phyloP scores from a whole-genome alignment of 2,888 invertebrate species.

The Xestia c-nigrum region DNA sequence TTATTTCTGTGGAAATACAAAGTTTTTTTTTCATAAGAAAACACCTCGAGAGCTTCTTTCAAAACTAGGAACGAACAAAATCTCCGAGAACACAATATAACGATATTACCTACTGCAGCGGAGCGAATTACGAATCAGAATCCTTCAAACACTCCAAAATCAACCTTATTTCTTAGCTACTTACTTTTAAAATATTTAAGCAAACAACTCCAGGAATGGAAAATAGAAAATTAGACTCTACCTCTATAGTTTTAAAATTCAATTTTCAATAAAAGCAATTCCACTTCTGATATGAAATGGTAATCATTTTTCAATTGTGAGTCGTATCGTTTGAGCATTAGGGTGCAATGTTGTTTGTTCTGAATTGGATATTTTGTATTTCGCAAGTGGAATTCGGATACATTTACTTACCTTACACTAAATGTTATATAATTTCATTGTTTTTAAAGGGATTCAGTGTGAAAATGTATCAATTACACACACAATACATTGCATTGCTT shows the following conservation, averaged over 20 bases:
- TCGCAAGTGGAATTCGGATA: conserved; percentile 40
- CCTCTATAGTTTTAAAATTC: conserved; percentile 63
- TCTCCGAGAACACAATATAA: conserved; percentile 78
- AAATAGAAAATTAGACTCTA: conserved; percentile 63
- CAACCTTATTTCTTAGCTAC: conserved; percentile 3
- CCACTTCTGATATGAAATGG: conserved; percentile 58
- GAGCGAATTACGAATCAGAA: conserved; percentile 66
- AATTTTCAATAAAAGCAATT: conserved; percentile 67
- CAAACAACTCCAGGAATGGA: conserved; percentile 12
- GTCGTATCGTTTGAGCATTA: conserved; percentile 51
- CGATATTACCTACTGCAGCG: conserved; percentile 76
- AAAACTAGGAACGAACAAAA: conserved; percentile 67
- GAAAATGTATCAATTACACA: conserved; percentile 25
- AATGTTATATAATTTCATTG: conserved; percentile 56
- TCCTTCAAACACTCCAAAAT: conserved; percentile 25
- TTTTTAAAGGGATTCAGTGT: conserved; percentile 46
- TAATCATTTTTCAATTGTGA: conserved; percentile 67
- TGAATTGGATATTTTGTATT: conserved; percentile 53
- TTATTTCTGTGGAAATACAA: conserved; percentile 29
- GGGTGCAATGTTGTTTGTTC: conserved; percentile 47
- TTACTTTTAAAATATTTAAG: conserved; percentile 30
- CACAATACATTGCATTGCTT: background rate
- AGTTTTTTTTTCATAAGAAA: conserved; percentile 54
- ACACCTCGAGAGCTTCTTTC: conserved; percentile 58
- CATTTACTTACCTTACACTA: conserved; percentile 47